Conservation (phyloP, 1,140 invertebrate genomes). For the Potamilus streckersoni region DNA sequence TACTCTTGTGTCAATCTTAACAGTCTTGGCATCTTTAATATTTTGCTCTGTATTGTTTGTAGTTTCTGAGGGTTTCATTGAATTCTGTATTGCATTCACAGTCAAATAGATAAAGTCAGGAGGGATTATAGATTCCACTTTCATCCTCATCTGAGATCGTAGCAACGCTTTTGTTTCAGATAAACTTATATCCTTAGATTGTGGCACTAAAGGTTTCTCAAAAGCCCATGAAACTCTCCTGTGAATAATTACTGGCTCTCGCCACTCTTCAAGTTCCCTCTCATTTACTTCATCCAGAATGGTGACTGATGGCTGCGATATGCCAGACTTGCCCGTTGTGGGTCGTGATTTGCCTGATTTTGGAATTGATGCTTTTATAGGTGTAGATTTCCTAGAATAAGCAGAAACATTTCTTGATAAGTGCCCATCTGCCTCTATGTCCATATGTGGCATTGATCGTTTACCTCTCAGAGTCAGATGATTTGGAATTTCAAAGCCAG, state of each 20-base stretch:
- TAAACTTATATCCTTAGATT: constrained; percentile 55
- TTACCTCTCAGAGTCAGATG: constrained; percentile 1
- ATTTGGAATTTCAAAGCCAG: constrained; percentile 27
- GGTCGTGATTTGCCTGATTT: constrained; percentile 32
- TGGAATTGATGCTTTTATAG: constrained; percentile 37
- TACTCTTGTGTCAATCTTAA: constrained; percentile 22
- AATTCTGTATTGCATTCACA: constrained; percentile 61
- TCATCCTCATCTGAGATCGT: constrained; percentile 65
- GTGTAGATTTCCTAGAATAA: constrained; percentile 17
- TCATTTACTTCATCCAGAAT: constrained; percentile 20
- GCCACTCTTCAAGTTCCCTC: constrained; percentile 12
- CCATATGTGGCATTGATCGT: not conserved
- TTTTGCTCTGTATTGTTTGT: constrained; percentile 51
- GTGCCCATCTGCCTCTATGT: constrained; percentile 7
- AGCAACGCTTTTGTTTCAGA: constrained; percentile 64
- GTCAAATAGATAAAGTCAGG: constrained; percentile 66
- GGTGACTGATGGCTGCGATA: constrained; percentile 40
- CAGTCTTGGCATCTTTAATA: constrained; percentile 23
- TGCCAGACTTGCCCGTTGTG: constrained; percentile 40
- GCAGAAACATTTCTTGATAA: not conserved
- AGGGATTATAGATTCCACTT: constrained; percentile 55
- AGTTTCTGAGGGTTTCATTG: constrained; percentile 51
- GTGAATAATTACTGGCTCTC: constrained; percentile 31
- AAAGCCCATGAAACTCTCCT: constrained; percentile 67
- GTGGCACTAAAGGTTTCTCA: constrained; percentile 59